Conservation (phyloP, 2,888 invertebrate genomes). For the Dromius quadrimaculatus region DNA sequence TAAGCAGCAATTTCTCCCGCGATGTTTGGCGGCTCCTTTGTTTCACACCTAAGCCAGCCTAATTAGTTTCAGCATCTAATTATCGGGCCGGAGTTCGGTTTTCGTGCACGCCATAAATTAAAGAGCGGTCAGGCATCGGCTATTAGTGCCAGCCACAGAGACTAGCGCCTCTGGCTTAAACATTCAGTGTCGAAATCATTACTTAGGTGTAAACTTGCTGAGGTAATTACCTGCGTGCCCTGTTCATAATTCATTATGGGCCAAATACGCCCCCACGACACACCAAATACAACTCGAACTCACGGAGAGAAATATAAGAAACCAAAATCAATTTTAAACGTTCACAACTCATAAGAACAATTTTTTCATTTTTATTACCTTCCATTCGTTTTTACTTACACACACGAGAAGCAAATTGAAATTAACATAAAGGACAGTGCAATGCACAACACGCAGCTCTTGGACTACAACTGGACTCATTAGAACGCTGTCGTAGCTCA, state of each 20-base stretch:
- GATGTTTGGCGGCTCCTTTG: slow-evolving; percentile 66
- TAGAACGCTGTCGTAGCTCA: too few species aligned
- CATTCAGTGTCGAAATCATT: slow-evolving; percentile 70
- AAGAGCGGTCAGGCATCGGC: slow-evolving; percentile 58
- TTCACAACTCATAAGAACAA: too few species aligned
- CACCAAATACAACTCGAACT: background rate
- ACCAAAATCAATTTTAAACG: too few species aligned
- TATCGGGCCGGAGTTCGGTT: slow-evolving; percentile 66
- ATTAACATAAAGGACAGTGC: too few species aligned
- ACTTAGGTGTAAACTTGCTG: slow-evolving; percentile 68
- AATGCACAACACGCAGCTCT: too few species aligned
- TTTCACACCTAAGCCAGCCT: slow-evolving; percentile 68
- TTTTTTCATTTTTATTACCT: too few species aligned
- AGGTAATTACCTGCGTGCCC: slow-evolving; percentile 65
- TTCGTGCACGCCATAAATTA: slow-evolving; percentile 68
- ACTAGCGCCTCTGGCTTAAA: slow-evolving; percentile 60
- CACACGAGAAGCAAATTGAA: too few species aligned
- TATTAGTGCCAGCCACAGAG: slow-evolving; percentile 39
- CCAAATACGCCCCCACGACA: slow-evolving; percentile 6
- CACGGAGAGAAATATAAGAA: too few species aligned
- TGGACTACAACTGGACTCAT: too few species aligned
- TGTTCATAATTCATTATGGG: slow-evolving; percentile 65
- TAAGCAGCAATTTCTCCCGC: too few species aligned
- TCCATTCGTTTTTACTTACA: too few species aligned
- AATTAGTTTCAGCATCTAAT: slow-evolving; percentile 71